Evolutionary conservation across 2,888 invertebrate genomes (phyloP), one percentile per base, ranked within the genome.

Genomic region (Alloscopus bannaensis): DNA sequence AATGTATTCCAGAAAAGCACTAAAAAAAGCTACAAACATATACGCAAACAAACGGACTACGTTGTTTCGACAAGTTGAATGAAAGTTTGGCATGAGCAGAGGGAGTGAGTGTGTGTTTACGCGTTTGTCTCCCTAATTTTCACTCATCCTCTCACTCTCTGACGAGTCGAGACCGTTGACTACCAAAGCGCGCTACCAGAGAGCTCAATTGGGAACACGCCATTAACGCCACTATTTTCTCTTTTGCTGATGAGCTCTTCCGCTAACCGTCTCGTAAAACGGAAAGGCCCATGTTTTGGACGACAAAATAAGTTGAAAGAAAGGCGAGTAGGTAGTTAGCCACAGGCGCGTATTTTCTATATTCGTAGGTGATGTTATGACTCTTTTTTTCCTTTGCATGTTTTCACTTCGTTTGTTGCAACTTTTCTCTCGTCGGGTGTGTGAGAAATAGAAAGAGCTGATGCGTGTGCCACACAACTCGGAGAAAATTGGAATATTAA

Each of bases 401-500:
- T 40, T 40, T 60, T 60, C 3, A 8, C 40, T 36, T 36, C 24
- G 60, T 60, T 18, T 60, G 40, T 40, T 36, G 36, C 8, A 13
- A 16, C 45, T n/a, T 45, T 16, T 45, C 45, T 16, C 45, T 45
- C 18, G 47, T 18, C 6, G 8, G 13, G 36, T 36, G 36, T 6
- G 36, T 47, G n/a, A 47, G n/a, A 47, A 24, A 22, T 20, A 60
- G 40, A 40, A 29, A 36, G 29, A 60, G 29, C 3, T 20, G 16
- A 13, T 11, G 59, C 1, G 29, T 31, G 60, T 40, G 40, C 60
- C 36, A 40, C 40, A 60, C 40, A 20, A 24, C 40, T 22, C 22
- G 40, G 60, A 36, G 60, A 60, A 60, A 60, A 60, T 60, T 60
- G 60, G 60, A 42, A 60, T 60, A 60, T 60, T 60, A 60, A 60